Percentiles rank a stretch among this genome's conserved stretches.
Evolutionary conservation across 2,888 invertebrate genomes (phyloP).

Genomic region (Cosmia pyralina): DNA sequence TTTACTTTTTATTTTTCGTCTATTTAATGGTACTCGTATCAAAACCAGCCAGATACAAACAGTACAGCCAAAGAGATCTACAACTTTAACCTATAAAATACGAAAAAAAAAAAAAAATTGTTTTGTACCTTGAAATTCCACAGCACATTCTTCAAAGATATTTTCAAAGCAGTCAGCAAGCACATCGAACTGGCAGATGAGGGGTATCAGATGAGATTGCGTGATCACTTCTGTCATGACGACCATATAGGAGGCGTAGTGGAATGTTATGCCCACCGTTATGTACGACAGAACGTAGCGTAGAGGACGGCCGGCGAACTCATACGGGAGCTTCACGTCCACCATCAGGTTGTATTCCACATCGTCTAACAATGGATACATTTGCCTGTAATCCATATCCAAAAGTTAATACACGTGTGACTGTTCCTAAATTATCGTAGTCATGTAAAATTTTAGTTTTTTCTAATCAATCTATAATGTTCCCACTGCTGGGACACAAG

Average conservation of each 20-base stretch:
- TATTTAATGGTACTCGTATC: no score
- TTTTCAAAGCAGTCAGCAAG: conserved; percentile 81
- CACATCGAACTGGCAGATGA: conserved; percentile 80
- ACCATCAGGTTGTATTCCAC: conserved; percentile 80
- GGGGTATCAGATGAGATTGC: conserved; percentile 79
- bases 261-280: conserved; percentile 70
- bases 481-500: no score
- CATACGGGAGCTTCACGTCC: conserved; percentile 72
- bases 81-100: no score
- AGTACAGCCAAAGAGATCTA: no score
- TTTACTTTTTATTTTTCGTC: no score
- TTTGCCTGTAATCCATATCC: conserved; percentile 70
- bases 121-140: conserved; percentile 63
- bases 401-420: no score
- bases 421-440: no score
- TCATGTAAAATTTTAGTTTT: no score
- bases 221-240: conserved; percentile 80
- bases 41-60: no score
- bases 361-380: conserved; percentile 79
- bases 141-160: conserved; percentile 74
- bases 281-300: conserved; percentile 74
- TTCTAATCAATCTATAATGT: no score
- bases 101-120: no score
- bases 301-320: conserved; percentile 65
- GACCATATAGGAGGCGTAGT: conserved; percentile 76